Conservation (phyloP, 2,113 vertebrate species). For the Sitta europaea region DNA sequence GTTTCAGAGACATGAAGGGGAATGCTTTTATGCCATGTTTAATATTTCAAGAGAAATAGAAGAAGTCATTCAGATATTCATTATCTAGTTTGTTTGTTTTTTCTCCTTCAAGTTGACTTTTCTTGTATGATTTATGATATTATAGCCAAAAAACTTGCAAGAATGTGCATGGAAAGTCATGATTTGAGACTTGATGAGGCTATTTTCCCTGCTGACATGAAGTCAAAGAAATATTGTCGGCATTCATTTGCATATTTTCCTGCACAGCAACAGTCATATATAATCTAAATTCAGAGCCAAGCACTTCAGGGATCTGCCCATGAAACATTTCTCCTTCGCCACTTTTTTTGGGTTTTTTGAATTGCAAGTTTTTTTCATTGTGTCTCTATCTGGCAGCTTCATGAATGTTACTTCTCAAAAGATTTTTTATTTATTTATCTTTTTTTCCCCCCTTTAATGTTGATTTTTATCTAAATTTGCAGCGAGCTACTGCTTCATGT, state of each 20-base stretch:
- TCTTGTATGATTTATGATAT: not conserved
- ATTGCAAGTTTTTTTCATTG: not conserved
- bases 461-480: not conserved
- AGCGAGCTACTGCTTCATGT: not conserved
- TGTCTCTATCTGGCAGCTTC: not conserved
- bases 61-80: not conserved
- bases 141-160: not conserved
- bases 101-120: not conserved
- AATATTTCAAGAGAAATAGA: not conserved
- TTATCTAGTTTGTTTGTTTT: not conserved
- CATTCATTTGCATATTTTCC: slow-evolving; percentile 18
- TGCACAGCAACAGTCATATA: not conserved
- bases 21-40: not conserved
- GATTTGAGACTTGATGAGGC: not conserved
- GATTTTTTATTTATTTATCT: not conserved
- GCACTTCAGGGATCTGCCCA: not conserved
- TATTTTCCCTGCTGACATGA: not conserved
- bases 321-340: not conserved
- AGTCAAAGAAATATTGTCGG: not conserved
- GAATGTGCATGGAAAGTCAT: not conserved
- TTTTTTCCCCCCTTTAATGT: not conserved
- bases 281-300: not conserved
- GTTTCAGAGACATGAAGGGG: not conserved
- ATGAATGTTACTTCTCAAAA: not conserved
- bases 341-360: not conserved